Percentiles rank a stretch among this genome's conserved stretches.
phyloP scores from a whole-genome alignment of 2,113 vertebrate species.

The Pseudorasbora parva region DNA sequence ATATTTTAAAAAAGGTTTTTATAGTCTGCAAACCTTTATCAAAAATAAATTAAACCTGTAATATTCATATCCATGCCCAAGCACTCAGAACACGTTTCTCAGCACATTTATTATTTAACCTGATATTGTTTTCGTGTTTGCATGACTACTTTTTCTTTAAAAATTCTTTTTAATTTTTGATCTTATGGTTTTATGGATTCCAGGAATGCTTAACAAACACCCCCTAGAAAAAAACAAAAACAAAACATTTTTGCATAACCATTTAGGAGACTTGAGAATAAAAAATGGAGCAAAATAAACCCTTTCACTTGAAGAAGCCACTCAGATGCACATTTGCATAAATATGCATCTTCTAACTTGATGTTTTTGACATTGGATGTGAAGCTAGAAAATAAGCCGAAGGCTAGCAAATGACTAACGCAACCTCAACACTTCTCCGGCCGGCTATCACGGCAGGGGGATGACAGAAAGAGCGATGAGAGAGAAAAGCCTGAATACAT shows the following conservation, averaged over 20 bases:
- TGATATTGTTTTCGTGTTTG: neutral
- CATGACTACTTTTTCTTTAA: neutral
- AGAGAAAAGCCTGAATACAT: neutral
- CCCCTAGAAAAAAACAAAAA: neutral
- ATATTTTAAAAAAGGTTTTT: neutral
- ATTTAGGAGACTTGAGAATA: neutral
- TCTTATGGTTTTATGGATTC: neutral
- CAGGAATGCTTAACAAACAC: neutral
- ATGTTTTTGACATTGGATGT: slow-evolving; percentile 40
- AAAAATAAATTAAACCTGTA: neutral
- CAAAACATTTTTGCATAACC: neutral
- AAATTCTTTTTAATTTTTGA: neutral
- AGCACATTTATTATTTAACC: neutral
- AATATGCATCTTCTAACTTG: slow-evolving; percentile 36
- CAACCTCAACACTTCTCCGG: slow-evolving; percentile 13
- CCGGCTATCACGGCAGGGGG: neutral
- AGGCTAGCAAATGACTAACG: neutral
- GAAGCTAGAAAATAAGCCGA: slow-evolving; percentile 17
- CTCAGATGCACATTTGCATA: slow-evolving; percentile 29
- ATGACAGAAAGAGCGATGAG: neutral
- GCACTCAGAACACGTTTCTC: neutral
- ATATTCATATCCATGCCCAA: neutral
- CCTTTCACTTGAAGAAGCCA: neutral
- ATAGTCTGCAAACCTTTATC: neutral
- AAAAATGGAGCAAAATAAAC: neutral